Evolutionary conservation across 1,140 invertebrate species (phyloP).

Genomic region (Zaprionus taronus): DNA sequence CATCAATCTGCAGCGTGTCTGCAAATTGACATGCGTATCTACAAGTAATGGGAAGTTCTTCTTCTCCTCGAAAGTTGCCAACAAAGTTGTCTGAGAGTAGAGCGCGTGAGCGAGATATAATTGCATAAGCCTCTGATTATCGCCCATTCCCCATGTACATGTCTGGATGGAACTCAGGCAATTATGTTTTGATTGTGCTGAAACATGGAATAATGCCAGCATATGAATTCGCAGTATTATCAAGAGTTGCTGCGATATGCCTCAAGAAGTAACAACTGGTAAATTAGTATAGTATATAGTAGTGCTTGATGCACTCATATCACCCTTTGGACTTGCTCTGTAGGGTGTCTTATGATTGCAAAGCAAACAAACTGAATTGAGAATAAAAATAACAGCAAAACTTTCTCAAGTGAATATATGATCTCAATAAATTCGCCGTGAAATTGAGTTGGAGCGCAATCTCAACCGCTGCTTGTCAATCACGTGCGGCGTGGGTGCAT

Average conservation of each 20-base stretch:
- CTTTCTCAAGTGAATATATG: not conserved
- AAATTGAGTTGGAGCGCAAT: not conserved
- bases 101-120: not conserved
- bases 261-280: not conserved
- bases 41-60: not conserved
- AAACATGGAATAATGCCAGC: not conserved
- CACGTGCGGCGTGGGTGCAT: not conserved
- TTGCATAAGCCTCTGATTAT: not conserved
- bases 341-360: not conserved
- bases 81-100: not conserved
- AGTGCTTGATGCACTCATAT: too few species aligned
- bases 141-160: not conserved
- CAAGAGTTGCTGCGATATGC: not conserved
- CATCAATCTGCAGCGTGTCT: constrained; percentile 18
- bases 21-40: constrained; percentile 8
- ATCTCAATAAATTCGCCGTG: not conserved
- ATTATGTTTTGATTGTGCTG: not conserved
- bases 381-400: not conserved
- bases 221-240: not conserved
- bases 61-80: not conserved
- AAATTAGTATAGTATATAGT: too few species aligned
- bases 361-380: not conserved
- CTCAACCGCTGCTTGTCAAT: not conserved
- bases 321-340: not conserved
- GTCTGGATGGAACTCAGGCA: not conserved